phyloP scores from a whole-genome alignment of 2,888 invertebrate genomes.

The Drosophila kambysellisi region DNA sequence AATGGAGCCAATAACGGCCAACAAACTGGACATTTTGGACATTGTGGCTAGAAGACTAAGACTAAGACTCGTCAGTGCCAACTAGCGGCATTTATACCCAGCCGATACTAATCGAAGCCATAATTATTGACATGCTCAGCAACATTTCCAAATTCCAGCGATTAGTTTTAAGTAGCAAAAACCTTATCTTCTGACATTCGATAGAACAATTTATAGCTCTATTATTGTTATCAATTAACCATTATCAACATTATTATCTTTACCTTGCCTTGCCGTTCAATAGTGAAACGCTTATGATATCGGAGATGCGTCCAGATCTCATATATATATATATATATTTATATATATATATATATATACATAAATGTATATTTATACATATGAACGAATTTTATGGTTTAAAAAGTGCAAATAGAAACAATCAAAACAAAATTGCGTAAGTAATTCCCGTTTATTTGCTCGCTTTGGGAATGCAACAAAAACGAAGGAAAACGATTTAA shows the following conservation, averaged over 20 bases:
- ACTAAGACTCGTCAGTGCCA: slow-evolving; percentile 3
- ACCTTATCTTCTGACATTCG: slow-evolving; percentile 23
- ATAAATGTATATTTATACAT: too few relatives aligned
- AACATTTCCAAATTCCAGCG: slow-evolving; percentile 7
- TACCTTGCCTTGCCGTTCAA: background rate
- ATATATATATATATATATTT: too few relatives aligned
- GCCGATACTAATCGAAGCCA: background rate
- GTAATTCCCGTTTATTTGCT: slow-evolving; percentile 8
- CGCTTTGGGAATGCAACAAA: slow-evolving; percentile 8
- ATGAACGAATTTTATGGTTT: background rate
- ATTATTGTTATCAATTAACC: background rate
- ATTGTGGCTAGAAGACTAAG: slow-evolving; percentile 23
- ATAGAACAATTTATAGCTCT: slow-evolving; percentile 13
- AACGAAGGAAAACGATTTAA: background rate
- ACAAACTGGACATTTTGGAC: background rate
- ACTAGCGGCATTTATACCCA: slow-evolving; percentile 10
- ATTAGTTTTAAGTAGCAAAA: background rate
- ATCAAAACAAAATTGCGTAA: background rate
- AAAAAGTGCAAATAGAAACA: background rate
- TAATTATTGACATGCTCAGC: slow-evolving; percentile 9
- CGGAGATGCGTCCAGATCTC: background rate
- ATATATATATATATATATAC: too few relatives aligned
- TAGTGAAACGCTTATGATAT: background rate
- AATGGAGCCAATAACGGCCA: background rate
- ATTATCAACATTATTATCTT: background rate